Evolutionary conservation across 1,140 invertebrate species (phyloP).

Genomic region (honey bee (Apis mellifera)): DNA sequence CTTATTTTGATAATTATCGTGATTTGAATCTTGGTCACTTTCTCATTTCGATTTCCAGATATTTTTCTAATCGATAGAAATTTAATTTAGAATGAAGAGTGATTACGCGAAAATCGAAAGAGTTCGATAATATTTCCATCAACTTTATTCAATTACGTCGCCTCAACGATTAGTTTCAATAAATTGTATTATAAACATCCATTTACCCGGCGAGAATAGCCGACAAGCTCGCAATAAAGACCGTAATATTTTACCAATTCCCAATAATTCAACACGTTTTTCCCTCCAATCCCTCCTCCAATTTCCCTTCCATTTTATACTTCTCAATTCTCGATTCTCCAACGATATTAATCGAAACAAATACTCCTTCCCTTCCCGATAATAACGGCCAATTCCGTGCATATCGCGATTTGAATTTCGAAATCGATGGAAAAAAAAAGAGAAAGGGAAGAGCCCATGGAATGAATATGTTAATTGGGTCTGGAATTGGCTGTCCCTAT

Average conservation of each 20-base stretch:
- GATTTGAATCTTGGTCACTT: too few relatives aligned
- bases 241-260: background rate
- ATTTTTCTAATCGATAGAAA: too few relatives aligned
- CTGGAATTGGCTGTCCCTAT: constrained; percentile 76
- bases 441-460: constrained; percentile 47
- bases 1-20: too few relatives aligned
- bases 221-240: constrained; percentile 26
- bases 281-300: background rate
- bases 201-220: constrained; percentile 21
- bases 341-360: constrained; percentile 49
- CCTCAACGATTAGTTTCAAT: constrained; percentile 16
- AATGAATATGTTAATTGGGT: constrained; percentile 80
- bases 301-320: background rate
- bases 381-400: constrained; percentile 43
- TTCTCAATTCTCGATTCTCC: constrained; percentile 21
- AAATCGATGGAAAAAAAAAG: constrained; percentile 47
- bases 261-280: background rate
- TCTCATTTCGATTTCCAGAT: too few relatives aligned
- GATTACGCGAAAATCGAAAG: background rate
- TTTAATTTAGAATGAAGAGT: background rate
- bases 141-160: background rate
- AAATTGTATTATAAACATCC: constrained; percentile 59
- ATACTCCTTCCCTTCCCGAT: background rate
- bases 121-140: background rate
- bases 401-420: constrained; percentile 65